These are phyloP conservation scores for Phaenicophaeus curvirostris DNA, from an alignment of 2,797 vertebrate genomes.

Conservation along the genomic window DNA sequence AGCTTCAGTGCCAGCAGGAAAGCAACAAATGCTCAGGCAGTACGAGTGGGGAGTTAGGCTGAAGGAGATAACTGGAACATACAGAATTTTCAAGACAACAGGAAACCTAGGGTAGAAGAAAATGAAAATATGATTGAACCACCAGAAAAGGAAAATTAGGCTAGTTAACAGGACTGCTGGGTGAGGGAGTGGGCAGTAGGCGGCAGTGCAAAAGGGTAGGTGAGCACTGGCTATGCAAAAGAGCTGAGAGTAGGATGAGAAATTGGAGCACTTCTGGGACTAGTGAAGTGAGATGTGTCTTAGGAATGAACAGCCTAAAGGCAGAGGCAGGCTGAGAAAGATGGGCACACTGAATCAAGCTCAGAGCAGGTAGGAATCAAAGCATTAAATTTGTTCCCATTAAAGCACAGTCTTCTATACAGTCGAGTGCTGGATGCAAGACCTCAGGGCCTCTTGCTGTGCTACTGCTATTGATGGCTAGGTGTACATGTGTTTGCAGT, in stretches of 20 bases:
- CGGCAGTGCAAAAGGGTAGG: not conserved
- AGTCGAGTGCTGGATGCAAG: rapidly evolving
- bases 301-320: not conserved
- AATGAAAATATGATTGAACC: not conserved
- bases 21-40: not conserved
- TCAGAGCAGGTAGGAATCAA: not conserved
- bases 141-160: not conserved
- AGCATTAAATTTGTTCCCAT: not conserved
- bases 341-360: not conserved
- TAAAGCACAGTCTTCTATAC: not conserved
- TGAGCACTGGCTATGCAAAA: not conserved
- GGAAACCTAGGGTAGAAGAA: not conserved
- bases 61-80: not conserved
- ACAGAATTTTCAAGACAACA: not conserved
- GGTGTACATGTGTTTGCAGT: not conserved
- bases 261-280: not conserved
- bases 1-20: not conserved
- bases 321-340: not conserved
- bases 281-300: not conserved
- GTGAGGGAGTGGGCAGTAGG: not conserved
- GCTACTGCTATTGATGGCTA: not conserved
- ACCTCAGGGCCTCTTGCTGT: not conserved
- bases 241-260: not conserved
- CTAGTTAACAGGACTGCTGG: not conserved
- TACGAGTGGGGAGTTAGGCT: not conserved